These are phyloP conservation scores for Lapara coniferarum DNA, from an alignment of 2,888 invertebrate genomes.

Conservation along the genomic window DNA sequence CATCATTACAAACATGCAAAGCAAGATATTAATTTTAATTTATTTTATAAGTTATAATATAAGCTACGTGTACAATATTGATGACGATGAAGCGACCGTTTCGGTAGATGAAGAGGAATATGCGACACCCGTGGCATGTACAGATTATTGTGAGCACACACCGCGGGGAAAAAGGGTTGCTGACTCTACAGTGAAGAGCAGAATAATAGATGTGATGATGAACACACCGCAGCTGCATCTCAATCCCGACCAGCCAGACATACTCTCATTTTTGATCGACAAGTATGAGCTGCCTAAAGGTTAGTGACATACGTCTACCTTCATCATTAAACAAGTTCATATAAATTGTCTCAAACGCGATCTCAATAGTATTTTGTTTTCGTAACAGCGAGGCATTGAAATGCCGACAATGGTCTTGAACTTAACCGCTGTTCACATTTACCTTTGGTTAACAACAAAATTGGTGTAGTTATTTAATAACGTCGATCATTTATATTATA, in stretches of 20 bases:
- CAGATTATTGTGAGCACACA: constrained; percentile 45
- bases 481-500: too few species aligned
- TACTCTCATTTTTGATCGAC: constrained; percentile 60
- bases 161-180: constrained; percentile 46
- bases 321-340: too few species aligned
- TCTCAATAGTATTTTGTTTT: too few species aligned
- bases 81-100: constrained; percentile 45
- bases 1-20: not conserved
- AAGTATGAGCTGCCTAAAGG: constrained; percentile 70
- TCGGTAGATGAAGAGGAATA: constrained; percentile 48
- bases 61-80: constrained; percentile 31
- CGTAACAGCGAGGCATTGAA: not conserved
- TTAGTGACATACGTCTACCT: constrained; percentile 39
- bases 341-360: too few species aligned
- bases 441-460: not conserved
- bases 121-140: constrained; percentile 49
- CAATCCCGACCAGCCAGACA: constrained; percentile 53
- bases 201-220: constrained; percentile 65
- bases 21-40: not conserved
- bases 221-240: constrained; percentile 55
- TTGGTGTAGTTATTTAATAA: too few species aligned
- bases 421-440: not conserved
- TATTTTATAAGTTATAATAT: constrained; percentile 31
- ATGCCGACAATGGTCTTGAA: not conserved
- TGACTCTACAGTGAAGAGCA: constrained; percentile 47